A percentile compares a stretch with the other conserved stretches of the same genome.
phyloP scores from a whole-genome alignment of 2,888 invertebrate species.

The Ellobium chinense region DNA sequence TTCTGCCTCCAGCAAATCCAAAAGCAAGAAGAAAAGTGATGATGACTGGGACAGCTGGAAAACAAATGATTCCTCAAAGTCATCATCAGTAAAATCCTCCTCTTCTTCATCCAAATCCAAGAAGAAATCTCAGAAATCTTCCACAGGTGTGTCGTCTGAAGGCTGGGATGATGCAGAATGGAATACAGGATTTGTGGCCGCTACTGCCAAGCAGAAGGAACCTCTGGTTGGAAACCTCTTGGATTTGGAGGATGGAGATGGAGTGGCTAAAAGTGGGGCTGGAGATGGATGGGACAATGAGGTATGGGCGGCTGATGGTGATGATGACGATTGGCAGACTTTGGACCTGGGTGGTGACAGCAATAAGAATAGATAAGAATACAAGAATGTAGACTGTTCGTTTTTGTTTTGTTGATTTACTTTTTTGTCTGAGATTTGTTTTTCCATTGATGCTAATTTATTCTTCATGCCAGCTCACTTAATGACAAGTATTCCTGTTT shows the following conservation, averaged over 20 bases:
- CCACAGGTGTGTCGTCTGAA: conserved; percentile 41
- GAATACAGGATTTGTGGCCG: conserved; percentile 56
- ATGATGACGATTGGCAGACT: conserved; percentile 74
- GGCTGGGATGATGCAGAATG: conserved; percentile 70
- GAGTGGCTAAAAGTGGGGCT: conserved; percentile 24
- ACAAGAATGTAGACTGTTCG: background rate
- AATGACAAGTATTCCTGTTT: background rate
- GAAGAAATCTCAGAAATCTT: conserved; percentile 36
- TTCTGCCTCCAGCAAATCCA: conserved; percentile 44
- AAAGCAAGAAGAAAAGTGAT: conserved; percentile 51
- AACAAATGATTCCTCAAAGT: conserved; percentile 41
- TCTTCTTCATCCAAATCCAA: conserved; percentile 26
- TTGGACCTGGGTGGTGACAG: conserved; percentile 62
- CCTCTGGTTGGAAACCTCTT: conserved; percentile 72
- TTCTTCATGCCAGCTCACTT: no score
- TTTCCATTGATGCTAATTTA: no score
- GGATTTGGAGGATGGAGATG: conserved; percentile 67
- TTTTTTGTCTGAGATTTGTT: background rate
- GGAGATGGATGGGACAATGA: conserved; percentile 73
- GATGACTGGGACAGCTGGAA: conserved; percentile 64
- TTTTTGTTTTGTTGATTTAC: background rate
- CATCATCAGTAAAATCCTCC: conserved; percentile 16
- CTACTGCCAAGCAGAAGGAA: conserved; percentile 63
- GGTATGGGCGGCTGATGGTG: conserved; percentile 71
- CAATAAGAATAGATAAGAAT: conserved; percentile 25